Conservation (phyloP, 2,797 vertebrate species). For the Morelia viridis region DNA sequence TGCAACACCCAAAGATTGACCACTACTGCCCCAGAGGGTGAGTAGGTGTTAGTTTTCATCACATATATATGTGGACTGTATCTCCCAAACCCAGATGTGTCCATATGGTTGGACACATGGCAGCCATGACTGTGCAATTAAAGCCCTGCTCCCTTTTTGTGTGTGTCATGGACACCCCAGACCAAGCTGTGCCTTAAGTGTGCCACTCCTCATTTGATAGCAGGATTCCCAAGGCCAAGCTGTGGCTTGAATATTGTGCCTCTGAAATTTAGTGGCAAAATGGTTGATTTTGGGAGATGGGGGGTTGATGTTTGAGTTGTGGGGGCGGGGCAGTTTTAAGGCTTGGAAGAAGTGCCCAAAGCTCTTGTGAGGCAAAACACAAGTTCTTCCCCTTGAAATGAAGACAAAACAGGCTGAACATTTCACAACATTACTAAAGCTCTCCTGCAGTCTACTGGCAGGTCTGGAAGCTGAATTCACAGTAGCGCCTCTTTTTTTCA, state of each 20-base stretch:
- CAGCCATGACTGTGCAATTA: not conserved
- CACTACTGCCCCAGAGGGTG: not conserved
- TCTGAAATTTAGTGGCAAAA: not conserved
- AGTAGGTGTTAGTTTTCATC: not conserved
- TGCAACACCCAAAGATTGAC: not conserved
- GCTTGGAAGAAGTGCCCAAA: not conserved
- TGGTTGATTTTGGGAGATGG: not conserved
- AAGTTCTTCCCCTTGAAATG: not conserved
- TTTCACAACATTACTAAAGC: not conserved
- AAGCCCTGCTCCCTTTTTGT: not conserved
- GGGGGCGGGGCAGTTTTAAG: not conserved
- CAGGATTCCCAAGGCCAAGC: not conserved
- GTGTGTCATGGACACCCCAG: not conserved
- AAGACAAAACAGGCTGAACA: not conserved
- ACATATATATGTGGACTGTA: not conserved
- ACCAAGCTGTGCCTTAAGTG: not conserved
- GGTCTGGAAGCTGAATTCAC: not conserved
- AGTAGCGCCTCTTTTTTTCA: not conserved
- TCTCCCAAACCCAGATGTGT: not conserved
- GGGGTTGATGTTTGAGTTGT: not conserved
- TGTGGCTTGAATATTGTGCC: not conserved
- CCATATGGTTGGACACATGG: not conserved
- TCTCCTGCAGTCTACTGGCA: not conserved
- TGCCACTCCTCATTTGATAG: not conserved
- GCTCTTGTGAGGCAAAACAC: not conserved